Evolutionary conservation across 2,113 vertebrate species (phyloP).

Genomic region (Etheostoma spectabile): DNA sequence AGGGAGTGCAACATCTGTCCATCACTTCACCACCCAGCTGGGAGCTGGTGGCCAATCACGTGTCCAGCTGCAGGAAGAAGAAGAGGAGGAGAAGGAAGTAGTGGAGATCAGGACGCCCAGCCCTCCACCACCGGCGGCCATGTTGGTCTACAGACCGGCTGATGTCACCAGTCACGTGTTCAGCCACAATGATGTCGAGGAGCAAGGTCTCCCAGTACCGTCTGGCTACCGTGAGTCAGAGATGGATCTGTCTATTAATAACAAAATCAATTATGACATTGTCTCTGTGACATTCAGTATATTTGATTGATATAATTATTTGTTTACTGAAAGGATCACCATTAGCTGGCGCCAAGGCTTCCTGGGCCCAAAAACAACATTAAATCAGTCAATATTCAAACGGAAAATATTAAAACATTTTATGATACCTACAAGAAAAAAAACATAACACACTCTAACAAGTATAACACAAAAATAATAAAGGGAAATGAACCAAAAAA

Average conservation of each 20-base stretch:
- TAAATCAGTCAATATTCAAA: not conserved
- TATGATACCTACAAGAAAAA: too few species aligned
- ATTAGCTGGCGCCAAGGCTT: too few species aligned
- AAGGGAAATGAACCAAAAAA: too few species aligned
- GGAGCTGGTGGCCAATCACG: constrained; percentile 35
- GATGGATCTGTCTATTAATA: not conserved
- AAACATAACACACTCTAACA: too few species aligned
- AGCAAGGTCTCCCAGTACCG: constrained; percentile 59
- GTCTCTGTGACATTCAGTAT: not conserved
- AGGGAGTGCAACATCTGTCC: constrained; percentile 8
- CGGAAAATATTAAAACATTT: not conserved
- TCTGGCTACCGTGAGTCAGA: constrained; percentile 69
- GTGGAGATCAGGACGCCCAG: constrained; percentile 66
- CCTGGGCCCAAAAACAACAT: too few species aligned
- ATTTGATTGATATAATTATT: not conserved
- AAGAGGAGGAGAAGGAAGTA: constrained; percentile 19
- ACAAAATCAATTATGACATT: not conserved
- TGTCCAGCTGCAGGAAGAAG: constrained; percentile 38
- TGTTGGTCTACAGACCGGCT: constrained; percentile 62
- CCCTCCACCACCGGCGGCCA: constrained; percentile 59
- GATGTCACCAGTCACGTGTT: constrained; percentile 63
- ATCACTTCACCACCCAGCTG: constrained; percentile 19
- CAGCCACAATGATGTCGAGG: constrained; percentile 75
- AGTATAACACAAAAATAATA: too few species aligned
- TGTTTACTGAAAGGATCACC: too few species aligned